phyloP scores from a whole-genome alignment of 2,113 vertebrate genomes.

The Anolis carolinensis region DNA sequence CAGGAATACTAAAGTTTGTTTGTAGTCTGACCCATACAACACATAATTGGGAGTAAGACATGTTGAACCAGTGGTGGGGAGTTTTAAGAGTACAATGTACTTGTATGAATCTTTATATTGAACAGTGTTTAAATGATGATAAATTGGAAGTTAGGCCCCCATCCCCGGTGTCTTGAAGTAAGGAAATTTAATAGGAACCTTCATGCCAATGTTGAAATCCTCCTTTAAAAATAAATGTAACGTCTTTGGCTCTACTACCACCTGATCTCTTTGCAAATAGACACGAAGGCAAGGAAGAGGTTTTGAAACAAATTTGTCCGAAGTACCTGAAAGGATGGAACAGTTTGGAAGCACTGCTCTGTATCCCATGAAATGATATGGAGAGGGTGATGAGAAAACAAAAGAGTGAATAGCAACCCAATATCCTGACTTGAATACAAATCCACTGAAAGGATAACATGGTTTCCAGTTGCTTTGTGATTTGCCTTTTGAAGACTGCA shows the following conservation, averaged over 20 bases:
- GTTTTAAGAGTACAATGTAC: no score
- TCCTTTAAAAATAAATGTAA: neutral
- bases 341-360: neutral
- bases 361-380: neutral
- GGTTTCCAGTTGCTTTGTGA: neutral
- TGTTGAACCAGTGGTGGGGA: no score
- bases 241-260: neutral
- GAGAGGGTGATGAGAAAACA: slow-evolving; percentile 6
- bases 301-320: neutral
- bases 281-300: neutral
- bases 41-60: no score
- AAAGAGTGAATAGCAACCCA: slow-evolving; percentile 11
- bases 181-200: no score
- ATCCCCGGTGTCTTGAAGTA: no score
- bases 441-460: slow-evolving; percentile 35
- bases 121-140: no score
- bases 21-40: no score
- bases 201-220: neutral
- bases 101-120: no score
- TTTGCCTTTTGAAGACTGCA: slow-evolving; percentile 48
- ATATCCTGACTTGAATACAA: slow-evolving; percentile 42
- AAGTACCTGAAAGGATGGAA: neutral
- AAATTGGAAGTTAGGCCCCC: no score
- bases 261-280: neutral
- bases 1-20: no score